phyloP scores from a whole-genome alignment of 1,140 invertebrate species.

The Coenobita brevimanus region DNA sequence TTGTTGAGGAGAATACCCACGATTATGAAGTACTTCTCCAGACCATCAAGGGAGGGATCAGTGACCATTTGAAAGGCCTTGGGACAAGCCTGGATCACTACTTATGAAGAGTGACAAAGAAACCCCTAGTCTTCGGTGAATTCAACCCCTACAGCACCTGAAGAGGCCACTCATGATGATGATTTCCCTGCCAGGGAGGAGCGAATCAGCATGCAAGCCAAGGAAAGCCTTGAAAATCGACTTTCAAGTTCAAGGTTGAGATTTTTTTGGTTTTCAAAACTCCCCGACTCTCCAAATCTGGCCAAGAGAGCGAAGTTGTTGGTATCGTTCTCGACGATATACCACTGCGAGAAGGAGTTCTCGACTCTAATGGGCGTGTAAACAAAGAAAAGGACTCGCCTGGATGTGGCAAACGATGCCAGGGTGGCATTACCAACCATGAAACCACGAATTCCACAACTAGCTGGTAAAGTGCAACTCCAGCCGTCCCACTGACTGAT shows the following conservation, averaged over 20 bases:
- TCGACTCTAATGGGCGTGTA: too few species aligned
- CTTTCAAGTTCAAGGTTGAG: not conserved
- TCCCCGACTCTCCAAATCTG: not conserved
- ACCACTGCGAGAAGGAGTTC: conserved; percentile 11
- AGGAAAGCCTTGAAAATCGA: not conserved
- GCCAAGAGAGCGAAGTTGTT: not conserved
- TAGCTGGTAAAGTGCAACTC: not conserved
- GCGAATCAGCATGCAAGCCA: not conserved
- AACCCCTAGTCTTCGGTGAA: conserved; percentile 32
- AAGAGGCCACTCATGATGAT: conserved; percentile 16
- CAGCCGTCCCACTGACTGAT: too few species aligned
- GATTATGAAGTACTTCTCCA: too few species aligned
- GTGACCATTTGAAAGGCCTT: too few species aligned
- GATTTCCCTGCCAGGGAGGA: conserved; percentile 19
- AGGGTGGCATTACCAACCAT: too few species aligned
- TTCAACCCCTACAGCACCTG: conserved; percentile 5
- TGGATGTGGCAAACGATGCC: too few species aligned
- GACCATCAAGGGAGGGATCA: too few species aligned
- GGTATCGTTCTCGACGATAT: too few species aligned
- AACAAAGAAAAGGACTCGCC: too few species aligned
- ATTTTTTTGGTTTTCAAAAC: conserved; percentile 5
- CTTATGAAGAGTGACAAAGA: conserved; percentile 16
- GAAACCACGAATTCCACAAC: not conserved
- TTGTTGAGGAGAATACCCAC: too few species aligned
- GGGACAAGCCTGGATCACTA: conserved; percentile 36